These are phyloP conservation scores for Nephrotoma appendiculata DNA, from an alignment of 2,888 invertebrate species.

Conservation along the genomic window DNA sequence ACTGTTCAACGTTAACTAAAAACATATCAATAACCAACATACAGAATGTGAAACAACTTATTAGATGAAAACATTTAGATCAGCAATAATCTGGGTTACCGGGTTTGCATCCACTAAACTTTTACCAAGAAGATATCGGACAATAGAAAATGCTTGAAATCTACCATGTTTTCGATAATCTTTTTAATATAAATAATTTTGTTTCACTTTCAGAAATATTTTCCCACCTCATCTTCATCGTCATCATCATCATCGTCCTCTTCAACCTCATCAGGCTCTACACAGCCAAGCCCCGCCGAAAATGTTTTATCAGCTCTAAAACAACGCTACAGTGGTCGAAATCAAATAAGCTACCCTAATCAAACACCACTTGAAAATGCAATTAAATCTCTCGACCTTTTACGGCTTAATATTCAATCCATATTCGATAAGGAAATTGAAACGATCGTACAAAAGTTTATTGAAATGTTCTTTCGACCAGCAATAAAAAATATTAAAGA, in stretches of 20 bases:
- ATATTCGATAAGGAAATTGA: constrained; percentile 46
- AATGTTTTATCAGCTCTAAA: constrained; percentile 24
- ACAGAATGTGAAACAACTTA: too few relatives aligned
- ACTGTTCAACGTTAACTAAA: too few relatives aligned
- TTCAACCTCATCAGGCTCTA: not conserved
- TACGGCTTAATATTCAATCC: constrained; percentile 44
- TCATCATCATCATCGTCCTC: not conserved
- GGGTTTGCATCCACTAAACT: too few relatives aligned
- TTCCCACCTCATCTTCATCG: not conserved
- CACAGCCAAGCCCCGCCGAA: constrained; percentile 26
- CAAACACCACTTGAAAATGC: constrained; percentile 24
- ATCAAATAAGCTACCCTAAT: constrained; percentile 15
- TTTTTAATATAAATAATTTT: not conserved
- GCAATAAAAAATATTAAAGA: constrained; percentile 45
- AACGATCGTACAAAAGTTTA: constrained; percentile 40
- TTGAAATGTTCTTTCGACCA: constrained; percentile 45
- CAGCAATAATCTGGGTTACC: too few relatives aligned
- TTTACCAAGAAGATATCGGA: too few relatives aligned
- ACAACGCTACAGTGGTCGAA: constrained; percentile 23
- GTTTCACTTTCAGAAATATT: not conserved
- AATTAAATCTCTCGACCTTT: constrained; percentile 39
- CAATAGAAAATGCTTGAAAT: not conserved
- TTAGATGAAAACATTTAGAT: too few relatives aligned
- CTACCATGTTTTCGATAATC: not conserved
- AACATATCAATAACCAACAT: too few relatives aligned